Conservation (phyloP, 2,888 invertebrate genomes). For the Harmothoe impar region DNA sequence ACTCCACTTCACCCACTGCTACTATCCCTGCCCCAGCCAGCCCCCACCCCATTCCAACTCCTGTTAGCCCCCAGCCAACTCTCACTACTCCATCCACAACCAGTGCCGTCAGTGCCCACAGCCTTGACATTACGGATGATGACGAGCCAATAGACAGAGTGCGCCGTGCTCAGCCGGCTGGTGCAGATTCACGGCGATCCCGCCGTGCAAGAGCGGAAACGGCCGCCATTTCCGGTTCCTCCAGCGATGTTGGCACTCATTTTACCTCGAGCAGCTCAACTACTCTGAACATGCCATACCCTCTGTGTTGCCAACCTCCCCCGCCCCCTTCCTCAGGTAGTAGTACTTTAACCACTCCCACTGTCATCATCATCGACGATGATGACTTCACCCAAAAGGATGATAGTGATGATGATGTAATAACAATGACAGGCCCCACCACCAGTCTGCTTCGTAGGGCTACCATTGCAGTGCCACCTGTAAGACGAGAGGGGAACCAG, state of each 20-base stretch:
- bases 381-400: no score
- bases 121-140: no score
- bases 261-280: not conserved
- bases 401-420: no score
- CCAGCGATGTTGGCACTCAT: not conserved
- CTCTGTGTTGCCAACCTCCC: not conserved
- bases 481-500: not conserved
- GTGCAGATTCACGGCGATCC: no score
- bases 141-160: conserved; percentile 22
- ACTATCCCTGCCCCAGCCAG: not conserved
- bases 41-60: not conserved
- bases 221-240: conserved; percentile 1
- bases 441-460: no score
- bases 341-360: no score
- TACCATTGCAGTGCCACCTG: not conserved
- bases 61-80: no score
- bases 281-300: not conserved
- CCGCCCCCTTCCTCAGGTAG: not conserved
- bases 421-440: no score
- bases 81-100: not conserved
- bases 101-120: not conserved
- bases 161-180: not conserved
- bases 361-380: no score
- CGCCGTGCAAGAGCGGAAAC: not conserved
- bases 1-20: no score